phyloP scores from a whole-genome alignment of 2,113 vertebrate genomes.

The Octodon degus region DNA sequence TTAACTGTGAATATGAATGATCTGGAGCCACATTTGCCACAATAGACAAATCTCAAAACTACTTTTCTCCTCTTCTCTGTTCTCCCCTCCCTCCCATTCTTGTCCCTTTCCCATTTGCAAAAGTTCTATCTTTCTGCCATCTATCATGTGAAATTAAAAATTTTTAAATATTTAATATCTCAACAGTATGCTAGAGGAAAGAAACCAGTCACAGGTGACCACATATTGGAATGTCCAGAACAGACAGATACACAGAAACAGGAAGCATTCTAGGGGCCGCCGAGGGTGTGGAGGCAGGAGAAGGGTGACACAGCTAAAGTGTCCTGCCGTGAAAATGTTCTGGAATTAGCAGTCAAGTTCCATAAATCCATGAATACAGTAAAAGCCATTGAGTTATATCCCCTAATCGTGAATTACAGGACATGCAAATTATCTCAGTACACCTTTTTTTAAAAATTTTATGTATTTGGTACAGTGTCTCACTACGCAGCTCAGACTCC shows the following conservation, averaged over 20 bases:
- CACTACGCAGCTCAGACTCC: no score
- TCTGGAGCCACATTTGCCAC: background rate
- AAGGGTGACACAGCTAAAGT: background rate
- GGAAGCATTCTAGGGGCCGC: background rate
- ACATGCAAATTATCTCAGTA: background rate
- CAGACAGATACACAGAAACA: background rate
- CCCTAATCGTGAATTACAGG: background rate
- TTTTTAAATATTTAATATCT: background rate
- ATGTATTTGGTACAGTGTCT: no score
- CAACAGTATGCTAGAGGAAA: background rate
- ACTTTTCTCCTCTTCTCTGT: background rate
- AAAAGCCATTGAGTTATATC: background rate
- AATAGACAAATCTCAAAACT: background rate
- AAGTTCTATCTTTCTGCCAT: background rate
- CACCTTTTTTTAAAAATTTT: background rate
- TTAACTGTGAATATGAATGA: background rate
- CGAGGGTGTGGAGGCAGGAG: fast-evolving
- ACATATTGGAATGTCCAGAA: background rate
- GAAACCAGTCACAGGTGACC: background rate
- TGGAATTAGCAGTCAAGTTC: background rate
- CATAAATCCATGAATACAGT: background rate
- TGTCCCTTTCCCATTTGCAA: background rate
- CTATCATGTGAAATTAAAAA: background rate
- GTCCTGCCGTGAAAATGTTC: background rate
- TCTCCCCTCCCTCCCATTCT: background rate